Conservation (phyloP, 2,888 invertebrate species). For the Limnephilus rhombicus region DNA sequence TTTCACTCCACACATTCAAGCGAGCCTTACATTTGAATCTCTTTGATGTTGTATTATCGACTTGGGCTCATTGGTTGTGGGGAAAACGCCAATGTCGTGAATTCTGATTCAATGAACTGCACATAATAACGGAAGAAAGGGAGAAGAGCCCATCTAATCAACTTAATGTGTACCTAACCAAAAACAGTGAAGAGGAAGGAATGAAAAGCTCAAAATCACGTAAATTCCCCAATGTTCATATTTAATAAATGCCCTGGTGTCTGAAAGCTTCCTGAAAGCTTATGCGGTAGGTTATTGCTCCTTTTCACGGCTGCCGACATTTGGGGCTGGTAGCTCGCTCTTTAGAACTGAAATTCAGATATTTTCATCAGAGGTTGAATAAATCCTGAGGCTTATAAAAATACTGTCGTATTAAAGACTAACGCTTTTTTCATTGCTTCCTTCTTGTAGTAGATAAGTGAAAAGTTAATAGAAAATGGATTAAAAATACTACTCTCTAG, state of each 20-base stretch:
- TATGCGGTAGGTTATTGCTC: slow-evolving; percentile 20
- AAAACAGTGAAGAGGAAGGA: background rate
- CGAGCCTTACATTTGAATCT: background rate
- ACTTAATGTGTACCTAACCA: background rate
- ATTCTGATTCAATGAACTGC: background rate
- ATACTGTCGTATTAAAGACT: background rate
- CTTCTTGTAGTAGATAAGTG: background rate
- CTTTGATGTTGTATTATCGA: background rate
- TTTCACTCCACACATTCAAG: background rate
- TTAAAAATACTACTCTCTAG: no score
- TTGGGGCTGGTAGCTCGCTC: background rate
- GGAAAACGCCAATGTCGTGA: background rate
- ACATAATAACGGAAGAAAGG: background rate
- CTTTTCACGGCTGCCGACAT: background rate
- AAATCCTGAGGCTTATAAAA: background rate
- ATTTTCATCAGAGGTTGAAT: background rate
- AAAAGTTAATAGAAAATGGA: no score
- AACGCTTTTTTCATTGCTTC: background rate
- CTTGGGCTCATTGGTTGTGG: background rate
- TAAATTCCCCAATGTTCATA: slow-evolving; percentile 5
- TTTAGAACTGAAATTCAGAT: background rate
- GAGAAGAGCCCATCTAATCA: background rate
- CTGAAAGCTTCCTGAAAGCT: slow-evolving; percentile 28
- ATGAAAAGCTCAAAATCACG: background rate
- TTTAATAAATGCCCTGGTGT: background rate